These are phyloP conservation scores for Schizotus pectinicornis DNA, from an alignment of 2,888 invertebrate species.

Conservation along the genomic window DNA sequence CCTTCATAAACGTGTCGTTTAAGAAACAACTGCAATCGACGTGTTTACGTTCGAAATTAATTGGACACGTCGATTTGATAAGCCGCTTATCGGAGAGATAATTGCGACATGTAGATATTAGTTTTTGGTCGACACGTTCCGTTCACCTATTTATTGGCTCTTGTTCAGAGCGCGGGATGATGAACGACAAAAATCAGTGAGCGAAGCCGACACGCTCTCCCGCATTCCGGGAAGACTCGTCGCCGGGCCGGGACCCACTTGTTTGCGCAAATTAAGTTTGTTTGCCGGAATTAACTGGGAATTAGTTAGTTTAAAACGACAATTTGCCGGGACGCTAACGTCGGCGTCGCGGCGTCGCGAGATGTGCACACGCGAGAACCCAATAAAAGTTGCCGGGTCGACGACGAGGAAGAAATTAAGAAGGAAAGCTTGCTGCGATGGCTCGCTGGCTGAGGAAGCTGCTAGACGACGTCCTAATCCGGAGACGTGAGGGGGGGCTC, in stretches of 20 bases:
- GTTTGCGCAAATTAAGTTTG: slow-evolving; percentile 55
- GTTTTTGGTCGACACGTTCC: slow-evolving; percentile 5
- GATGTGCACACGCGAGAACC: background rate
- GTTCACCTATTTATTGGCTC: background rate
- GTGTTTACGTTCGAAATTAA: no score
- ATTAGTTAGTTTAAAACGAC: slow-evolving; percentile 47
- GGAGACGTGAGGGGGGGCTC: no score
- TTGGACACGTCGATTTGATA: no score
- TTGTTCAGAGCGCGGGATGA: slow-evolving; percentile 1
- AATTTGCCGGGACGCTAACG: slow-evolving; percentile 28
- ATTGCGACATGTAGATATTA: no score
- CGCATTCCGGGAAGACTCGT: slow-evolving; percentile 10
- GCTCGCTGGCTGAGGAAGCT: no score
- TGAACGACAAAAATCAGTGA: slow-evolving; percentile 11
- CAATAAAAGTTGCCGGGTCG: no score
- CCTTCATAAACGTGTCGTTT: no score
- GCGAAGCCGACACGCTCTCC: slow-evolving; percentile 6
- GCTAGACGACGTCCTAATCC: no score
- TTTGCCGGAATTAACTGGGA: slow-evolving; percentile 52
- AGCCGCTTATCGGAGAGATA: no score
- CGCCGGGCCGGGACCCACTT: slow-evolving; percentile 38
- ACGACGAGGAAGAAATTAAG: no score
- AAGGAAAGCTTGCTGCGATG: no score
- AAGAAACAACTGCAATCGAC: no score
- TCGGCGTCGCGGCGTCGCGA: background rate